Evolutionary conservation across 2,888 invertebrate species (phyloP), one percentile per base, ranked within the genome.

Genomic region (Andrena haemorrhoa): DNA sequence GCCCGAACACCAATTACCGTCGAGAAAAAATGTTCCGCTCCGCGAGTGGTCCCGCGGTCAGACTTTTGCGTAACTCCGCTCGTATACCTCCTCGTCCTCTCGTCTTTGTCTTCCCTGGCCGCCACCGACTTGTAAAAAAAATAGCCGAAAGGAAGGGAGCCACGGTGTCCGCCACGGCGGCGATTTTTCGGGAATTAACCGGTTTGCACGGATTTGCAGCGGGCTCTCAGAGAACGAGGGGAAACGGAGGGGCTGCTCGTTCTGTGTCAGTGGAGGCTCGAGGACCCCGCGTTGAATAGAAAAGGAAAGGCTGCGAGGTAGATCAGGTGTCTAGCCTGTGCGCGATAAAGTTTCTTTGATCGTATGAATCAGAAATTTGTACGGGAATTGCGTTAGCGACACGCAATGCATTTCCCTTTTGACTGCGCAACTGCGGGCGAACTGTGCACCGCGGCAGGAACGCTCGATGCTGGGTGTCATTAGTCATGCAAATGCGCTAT

Each of bases 1-100:
- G 70, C 79, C 83, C 85, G 88, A 91, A 89, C 90, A 91, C 91
- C 91, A 91, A 91, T 91, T 91, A 91, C 89, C 89, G 89, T 85
- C 79, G 74, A 83, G 86, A 86, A 88, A 83, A 88, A 88, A 86
- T 79, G 78, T 85, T 78, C 83, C 70, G 75, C 85, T 78, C 86
- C 81, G 83, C 79, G 82, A 88, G 85, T 81, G 85, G 81, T 86
- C 86, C 75, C 72, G 68, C 66, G 60, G 72, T 47, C 72, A 12
- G 56, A 26, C 81, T 75, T 41, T 79, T 80, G 79, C 82, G 70
- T 74, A 80, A 85, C 82, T 79, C 70, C 49, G 41, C 56, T 78
- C 64, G 26, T 41, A 41, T 41, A 41, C 4, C 5, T 66, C 29
- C 29, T 78, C 47, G 68, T 60, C 31, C 60, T 58, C 64, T 82